Conservation (phyloP, 2,797 vertebrate genomes). For the Steatocranus sp. region DNA sequence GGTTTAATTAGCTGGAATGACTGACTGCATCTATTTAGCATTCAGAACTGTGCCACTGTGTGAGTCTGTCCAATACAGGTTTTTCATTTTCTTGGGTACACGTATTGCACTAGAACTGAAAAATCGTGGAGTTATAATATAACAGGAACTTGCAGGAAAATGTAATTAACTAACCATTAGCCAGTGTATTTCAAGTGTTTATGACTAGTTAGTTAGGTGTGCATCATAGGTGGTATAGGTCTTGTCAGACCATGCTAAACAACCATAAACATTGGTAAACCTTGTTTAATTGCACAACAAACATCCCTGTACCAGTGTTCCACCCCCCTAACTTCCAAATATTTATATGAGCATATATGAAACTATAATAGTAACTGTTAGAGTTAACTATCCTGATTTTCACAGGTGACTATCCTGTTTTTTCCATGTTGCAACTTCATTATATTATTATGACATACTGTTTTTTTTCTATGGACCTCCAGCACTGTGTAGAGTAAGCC, state of each 20-base stretch:
- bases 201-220: neutral
- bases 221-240: neutral
- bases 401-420: neutral
- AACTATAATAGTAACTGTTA: neutral
- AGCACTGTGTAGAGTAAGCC: neutral
- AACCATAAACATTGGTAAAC: neutral
- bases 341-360: neutral
- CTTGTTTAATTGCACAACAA: neutral
- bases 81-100: neutral
- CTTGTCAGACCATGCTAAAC: neutral
- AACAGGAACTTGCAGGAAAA: neutral
- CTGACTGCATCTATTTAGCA: neutral
- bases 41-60: neutral
- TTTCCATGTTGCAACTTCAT: neutral
- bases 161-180: neutral
- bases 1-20: neutral
- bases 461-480: neutral
- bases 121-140: neutral
- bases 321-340: neutral
- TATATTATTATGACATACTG: neutral
- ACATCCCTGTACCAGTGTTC: neutral
- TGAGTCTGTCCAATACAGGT: neutral
- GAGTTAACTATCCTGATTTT: neutral
- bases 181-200: neutral
- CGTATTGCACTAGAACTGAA: neutral